A percentile compares a stretch with the other conserved stretches of the same genome.
Conservation (phyloP, 2,888 invertebrate species). For the Monopis laevigella region DNA sequence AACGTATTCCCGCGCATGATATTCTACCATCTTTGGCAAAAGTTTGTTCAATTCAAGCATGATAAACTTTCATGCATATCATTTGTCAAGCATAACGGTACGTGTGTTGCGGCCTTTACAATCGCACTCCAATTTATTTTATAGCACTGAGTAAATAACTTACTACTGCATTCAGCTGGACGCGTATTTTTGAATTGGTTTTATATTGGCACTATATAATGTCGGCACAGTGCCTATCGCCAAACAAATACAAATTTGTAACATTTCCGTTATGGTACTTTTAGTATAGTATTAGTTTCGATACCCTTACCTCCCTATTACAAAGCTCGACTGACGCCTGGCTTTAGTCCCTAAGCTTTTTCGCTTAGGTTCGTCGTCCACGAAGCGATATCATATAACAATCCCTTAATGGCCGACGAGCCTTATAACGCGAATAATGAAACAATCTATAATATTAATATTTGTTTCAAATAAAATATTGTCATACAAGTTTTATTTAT, state of each 20-base stretch:
- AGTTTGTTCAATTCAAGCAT: no score
- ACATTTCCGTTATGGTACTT: slow-evolving; percentile 59
- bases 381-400: neutral
- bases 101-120: neutral
- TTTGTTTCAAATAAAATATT: neutral
- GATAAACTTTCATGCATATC: neutral
- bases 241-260: slow-evolving; percentile 67
- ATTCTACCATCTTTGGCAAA: no score
- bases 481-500: no score
- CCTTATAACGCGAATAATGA: slow-evolving; percentile 2
- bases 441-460: neutral
- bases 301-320: slow-evolving; percentile 56
- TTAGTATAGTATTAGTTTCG: slow-evolving; percentile 48
- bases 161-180: neutral
- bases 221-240: no score
- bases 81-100: neutral
- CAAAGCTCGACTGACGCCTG: slow-evolving; percentile 46
- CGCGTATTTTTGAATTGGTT: no score
- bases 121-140: neutral
- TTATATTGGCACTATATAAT: no score
- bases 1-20: no score
- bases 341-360: slow-evolving; percentile 42
- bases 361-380: slow-evolving; percentile 21
- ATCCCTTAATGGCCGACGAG: no score
- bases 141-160: neutral